Percentiles rank a stretch among this genome's conserved stretches.
phyloP scores from a whole-genome alignment of 2,797 vertebrate species.

The Perodicticus potto region DNA sequence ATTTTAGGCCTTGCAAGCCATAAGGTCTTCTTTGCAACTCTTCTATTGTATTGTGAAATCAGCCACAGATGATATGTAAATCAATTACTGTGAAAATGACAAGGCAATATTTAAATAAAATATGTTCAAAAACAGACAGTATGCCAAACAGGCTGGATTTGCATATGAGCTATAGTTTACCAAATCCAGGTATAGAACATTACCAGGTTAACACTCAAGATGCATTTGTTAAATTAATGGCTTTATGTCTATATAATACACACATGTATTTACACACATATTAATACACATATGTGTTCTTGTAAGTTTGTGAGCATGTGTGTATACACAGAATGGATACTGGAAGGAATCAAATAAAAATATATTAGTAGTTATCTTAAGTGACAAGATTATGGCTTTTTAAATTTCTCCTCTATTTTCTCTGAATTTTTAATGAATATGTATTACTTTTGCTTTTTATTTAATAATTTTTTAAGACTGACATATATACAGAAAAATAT shows the following conservation, averaged over 20 bases:
- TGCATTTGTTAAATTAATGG: background rate
- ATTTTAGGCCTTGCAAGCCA: background rate
- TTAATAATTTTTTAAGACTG: background rate
- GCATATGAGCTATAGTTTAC: background rate
- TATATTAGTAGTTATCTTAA: background rate
- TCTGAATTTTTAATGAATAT: background rate
- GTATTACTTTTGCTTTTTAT: background rate
- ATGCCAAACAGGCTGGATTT: background rate
- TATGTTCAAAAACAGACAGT: background rate
- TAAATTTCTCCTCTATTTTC: background rate
- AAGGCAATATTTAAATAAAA: background rate
- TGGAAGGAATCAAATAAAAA: slow-evolving; percentile 11
- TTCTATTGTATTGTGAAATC: background rate
- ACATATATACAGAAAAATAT: background rate
- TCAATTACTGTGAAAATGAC: background rate
- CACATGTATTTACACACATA: background rate
- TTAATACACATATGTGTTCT: background rate
- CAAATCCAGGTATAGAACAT: background rate
- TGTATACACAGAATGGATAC: background rate
- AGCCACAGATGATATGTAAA: background rate
- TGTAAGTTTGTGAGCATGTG: background rate
- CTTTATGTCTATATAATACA: background rate
- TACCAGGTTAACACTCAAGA: background rate
- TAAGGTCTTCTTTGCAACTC: background rate
- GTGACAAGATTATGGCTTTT: background rate